These are phyloP conservation scores for Lagopus muta DNA, from an alignment of 2,113 vertebrate species.

Conservation along the genomic window DNA sequence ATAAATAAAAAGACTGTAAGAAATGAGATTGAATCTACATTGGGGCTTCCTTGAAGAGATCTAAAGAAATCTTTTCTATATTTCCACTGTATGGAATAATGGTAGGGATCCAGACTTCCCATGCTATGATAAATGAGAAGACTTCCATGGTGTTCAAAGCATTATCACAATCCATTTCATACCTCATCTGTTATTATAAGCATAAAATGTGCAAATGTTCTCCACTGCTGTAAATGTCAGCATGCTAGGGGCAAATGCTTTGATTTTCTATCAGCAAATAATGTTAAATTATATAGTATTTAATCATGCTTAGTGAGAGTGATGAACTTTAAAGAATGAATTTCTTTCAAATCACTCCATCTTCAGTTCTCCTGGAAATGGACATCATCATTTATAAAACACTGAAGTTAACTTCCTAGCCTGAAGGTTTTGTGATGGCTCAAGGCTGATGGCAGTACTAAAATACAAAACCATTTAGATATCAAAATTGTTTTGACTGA, in stretches of 20 bases:
- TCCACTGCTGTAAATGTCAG: conserved; percentile 57
- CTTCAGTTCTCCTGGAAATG: conserved; percentile 8
- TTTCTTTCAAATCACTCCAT: conserved; percentile 45
- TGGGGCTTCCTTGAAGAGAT: neutral
- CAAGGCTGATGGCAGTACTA: neutral
- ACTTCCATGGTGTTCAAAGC: conserved; percentile 50
- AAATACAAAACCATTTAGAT: neutral
- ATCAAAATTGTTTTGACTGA: neutral
- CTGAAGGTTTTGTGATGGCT: neutral
- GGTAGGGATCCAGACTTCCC: neutral
- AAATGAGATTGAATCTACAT: neutral
- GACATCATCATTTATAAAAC: conserved; percentile 9
- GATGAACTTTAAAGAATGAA: conserved; percentile 57
- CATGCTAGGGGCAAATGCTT: conserved; percentile 58
- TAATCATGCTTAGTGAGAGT: conserved; percentile 57
- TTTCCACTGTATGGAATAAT: neutral
- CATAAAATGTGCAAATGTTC: conserved; percentile 55
- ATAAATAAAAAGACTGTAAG: neutral
- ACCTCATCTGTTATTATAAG: conserved; percentile 70
- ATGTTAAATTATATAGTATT: conserved; percentile 48
- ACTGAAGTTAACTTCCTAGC: neutral
- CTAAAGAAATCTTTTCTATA: neutral
- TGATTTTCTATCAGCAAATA: conserved; percentile 68
- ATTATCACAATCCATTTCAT: conserved; percentile 69
- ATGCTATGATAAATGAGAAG: conserved; percentile 66